Percentiles rank a stretch among this genome's conserved stretches.
Evolutionary conservation across 2,113 vertebrate species (phyloP).

Genomic region (Notothenia rossii): DNA sequence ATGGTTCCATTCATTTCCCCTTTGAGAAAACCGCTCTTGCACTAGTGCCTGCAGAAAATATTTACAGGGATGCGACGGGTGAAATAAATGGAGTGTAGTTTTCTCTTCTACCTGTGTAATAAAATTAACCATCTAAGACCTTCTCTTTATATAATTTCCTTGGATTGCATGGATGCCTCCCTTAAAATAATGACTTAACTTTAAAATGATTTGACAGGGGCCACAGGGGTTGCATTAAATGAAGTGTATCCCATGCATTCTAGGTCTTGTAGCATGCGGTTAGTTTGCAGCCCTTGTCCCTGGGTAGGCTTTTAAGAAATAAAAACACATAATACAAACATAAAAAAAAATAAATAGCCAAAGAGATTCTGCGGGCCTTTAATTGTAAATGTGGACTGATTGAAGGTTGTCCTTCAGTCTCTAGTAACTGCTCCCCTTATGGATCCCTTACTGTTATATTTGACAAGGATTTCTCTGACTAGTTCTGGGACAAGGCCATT

Average conservation of each 20-base stretch:
- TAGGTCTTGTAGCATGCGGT: too few relatives aligned
- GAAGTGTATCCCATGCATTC: too few relatives aligned
- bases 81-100: conserved; percentile 18
- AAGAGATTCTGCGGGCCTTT: too few relatives aligned
- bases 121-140: background rate
- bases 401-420: background rate
- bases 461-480: background rate
- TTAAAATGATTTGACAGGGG: too few relatives aligned
- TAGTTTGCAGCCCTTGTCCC: too few relatives aligned
- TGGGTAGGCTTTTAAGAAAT: too few relatives aligned
- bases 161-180: too few relatives aligned
- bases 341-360: too few relatives aligned
- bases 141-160: background rate
- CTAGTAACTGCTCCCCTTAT: background rate
- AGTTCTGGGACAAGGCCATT: background rate
- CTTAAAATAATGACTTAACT: too few relatives aligned
- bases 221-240: too few relatives aligned
- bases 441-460: background rate
- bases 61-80: conserved; percentile 4
- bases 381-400: background rate
- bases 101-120: conserved; percentile 10
- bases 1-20: conserved; percentile 66
- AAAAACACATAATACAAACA: too few relatives aligned
- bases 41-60: conserved; percentile 18
- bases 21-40: conserved; percentile 44